A percentile compares a stretch with the other conserved stretches of the same genome.
These are phyloP conservation scores for Pygoscelis antarcticus DNA, from an alignment of 2,113 vertebrate species.

Conservation along the genomic window DNA sequence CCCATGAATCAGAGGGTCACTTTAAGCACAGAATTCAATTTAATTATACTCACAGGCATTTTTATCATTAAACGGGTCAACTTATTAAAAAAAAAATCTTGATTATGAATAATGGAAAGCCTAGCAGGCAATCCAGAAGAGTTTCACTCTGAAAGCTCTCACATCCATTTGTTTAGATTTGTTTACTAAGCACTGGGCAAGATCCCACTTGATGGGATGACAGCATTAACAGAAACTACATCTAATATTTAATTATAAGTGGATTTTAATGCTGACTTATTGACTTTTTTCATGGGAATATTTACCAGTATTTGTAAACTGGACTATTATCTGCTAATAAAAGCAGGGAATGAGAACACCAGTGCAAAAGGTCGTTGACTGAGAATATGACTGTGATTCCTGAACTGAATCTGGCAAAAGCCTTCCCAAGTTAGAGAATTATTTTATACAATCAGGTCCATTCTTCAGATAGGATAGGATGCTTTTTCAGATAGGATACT, in stretches of 20 bases:
- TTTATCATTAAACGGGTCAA: conserved; percentile 63
- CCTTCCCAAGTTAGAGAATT: not conserved
- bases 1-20: conserved; percentile 66
- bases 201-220: not conserved
- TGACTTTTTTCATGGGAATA: not conserved
- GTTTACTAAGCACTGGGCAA: conserved; percentile 18
- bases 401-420: not conserved
- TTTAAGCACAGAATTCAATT: conserved; percentile 67
- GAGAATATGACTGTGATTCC: not conserved
- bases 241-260: not conserved
- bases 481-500: not conserved
- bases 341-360: not conserved
- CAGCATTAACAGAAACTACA: not conserved
- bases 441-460: not conserved
- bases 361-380: not conserved
- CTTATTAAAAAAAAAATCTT: conserved; percentile 37
- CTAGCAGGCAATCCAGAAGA: conserved; percentile 41
- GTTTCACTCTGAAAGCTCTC: not conserved
- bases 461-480: not conserved
- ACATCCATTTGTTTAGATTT: conserved; percentile 43
- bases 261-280: not conserved
- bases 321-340: not conserved
- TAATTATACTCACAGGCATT: conserved; percentile 64
- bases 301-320: not conserved
- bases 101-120: conserved; percentile 56